phyloP scores from a whole-genome alignment of 1,140 invertebrate species.

The Nixonia krombeini region DNA sequence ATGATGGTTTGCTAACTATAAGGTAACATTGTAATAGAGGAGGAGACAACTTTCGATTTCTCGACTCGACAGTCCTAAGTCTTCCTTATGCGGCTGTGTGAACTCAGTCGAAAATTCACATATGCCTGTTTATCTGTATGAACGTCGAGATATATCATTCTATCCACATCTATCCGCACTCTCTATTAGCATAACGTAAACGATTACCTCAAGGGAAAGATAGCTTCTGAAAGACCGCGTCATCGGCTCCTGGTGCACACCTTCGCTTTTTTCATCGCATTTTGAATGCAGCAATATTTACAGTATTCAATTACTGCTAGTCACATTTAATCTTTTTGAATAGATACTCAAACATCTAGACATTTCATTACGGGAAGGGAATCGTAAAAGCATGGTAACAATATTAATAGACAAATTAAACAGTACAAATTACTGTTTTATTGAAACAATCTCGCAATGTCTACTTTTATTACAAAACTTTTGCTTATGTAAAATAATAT shows the following conservation, averaged over 20 bases:
- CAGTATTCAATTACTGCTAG: background rate
- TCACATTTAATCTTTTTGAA: background rate
- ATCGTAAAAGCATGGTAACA: background rate
- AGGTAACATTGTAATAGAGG: conserved; percentile 17
- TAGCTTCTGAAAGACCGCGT: background rate
- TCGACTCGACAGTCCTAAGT: background rate
- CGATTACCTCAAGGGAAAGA: background rate
- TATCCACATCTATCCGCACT: background rate
- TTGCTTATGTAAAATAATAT: too few relatives aligned
- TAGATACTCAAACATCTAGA: too few relatives aligned
- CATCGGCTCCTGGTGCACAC: background rate
- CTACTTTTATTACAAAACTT: too few relatives aligned
- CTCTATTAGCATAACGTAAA: conserved; percentile 1
- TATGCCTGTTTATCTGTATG: background rate
- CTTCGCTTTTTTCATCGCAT: background rate
- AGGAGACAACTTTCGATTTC: conserved; percentile 37
- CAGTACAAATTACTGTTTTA: too few relatives aligned
- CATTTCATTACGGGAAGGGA: too few relatives aligned
- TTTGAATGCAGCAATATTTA: background rate
- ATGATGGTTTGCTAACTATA: conserved; percentile 6
- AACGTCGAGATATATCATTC: background rate
- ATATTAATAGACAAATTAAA: background rate
- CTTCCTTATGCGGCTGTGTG: background rate
- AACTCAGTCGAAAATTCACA: background rate
- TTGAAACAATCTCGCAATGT: too few relatives aligned